Evolutionary conservation across 1,140 invertebrate species (phyloP).

Genomic region (Drosophila willistoni): DNA sequence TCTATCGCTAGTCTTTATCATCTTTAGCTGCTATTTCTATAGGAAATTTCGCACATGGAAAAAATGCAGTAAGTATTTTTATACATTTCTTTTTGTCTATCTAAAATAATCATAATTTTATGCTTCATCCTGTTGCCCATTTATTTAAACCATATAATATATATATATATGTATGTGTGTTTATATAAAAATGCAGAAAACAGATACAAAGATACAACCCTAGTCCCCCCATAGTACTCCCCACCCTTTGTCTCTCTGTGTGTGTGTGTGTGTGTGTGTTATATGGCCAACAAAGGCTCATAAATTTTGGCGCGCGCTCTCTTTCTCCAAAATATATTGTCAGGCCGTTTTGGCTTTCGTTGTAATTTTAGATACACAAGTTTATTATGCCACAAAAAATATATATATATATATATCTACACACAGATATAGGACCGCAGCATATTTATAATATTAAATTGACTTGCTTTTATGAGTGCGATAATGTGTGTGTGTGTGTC

Average conservation of each 20-base stretch:
- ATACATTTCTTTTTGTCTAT: slow-evolving; percentile 21
- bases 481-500: slow-evolving; percentile 54
- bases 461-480: slow-evolving; percentile 64
- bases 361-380: slow-evolving; percentile 81
- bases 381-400: slow-evolving; percentile 81
- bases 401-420: slow-evolving; percentile 37
- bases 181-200: slow-evolving; percentile 74
- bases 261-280: slow-evolving; percentile 12
- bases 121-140: slow-evolving; percentile 61
- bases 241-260: not conserved
- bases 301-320: slow-evolving; percentile 76
- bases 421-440: slow-evolving; percentile 28
- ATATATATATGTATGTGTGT: no score
- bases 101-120: slow-evolving; percentile 14
- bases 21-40: slow-evolving; percentile 82
- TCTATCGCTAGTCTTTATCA: slow-evolving; percentile 75
- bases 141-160: slow-evolving; percentile 65
- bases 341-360: slow-evolving; percentile 45
- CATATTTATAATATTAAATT: slow-evolving; percentile 81
- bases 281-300: slow-evolving; percentile 54
- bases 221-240: not conserved
- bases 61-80: slow-evolving; percentile 82
- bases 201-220: slow-evolving; percentile 8
- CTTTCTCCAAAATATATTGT: slow-evolving; percentile 55
- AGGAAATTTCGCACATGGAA: slow-evolving; percentile 82